Percentiles rank a stretch among this genome's conserved stretches.
These are phyloP conservation scores for Okapia johnstoni DNA, from an alignment of 2,113 vertebrate species.

Conservation along the genomic window DNA sequence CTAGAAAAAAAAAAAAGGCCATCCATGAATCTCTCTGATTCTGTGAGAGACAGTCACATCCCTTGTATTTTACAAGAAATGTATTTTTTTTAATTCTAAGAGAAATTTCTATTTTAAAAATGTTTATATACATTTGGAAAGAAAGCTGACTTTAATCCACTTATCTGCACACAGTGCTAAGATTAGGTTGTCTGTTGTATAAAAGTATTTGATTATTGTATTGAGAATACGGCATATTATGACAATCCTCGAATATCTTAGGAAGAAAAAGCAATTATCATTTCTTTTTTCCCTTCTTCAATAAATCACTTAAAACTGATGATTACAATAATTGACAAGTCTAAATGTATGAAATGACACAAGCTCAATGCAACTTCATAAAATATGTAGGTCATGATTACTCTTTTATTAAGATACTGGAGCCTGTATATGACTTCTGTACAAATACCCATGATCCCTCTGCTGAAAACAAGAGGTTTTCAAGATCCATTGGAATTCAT, in stretches of 20 bases:
- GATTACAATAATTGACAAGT: neutral
- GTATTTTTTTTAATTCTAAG: neutral
- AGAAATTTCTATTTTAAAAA: slow-evolving; percentile 10
- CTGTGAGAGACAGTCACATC: neutral
- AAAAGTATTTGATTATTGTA: neutral
- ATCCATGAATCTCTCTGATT: neutral
- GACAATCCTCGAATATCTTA: neutral
- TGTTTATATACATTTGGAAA: neutral
- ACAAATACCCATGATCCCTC: neutral
- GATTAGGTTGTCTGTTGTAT: neutral
- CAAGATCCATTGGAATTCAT: neutral
- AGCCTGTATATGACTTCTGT: neutral
- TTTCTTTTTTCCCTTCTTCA: neutral
- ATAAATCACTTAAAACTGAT: neutral
- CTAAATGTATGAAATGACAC: neutral
- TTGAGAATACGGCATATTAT: neutral
- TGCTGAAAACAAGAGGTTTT: neutral
- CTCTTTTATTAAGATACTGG: neutral
- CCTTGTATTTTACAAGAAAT: neutral
- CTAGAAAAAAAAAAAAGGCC: neutral
- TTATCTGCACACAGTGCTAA: neutral
- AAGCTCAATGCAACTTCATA: neutral
- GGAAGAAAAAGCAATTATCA: neutral
- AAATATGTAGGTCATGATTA: neutral
- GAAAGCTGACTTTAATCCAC: neutral